Conservation (phyloP, 2,113 vertebrate genomes). For the Arvicanthis niloticus region DNA sequence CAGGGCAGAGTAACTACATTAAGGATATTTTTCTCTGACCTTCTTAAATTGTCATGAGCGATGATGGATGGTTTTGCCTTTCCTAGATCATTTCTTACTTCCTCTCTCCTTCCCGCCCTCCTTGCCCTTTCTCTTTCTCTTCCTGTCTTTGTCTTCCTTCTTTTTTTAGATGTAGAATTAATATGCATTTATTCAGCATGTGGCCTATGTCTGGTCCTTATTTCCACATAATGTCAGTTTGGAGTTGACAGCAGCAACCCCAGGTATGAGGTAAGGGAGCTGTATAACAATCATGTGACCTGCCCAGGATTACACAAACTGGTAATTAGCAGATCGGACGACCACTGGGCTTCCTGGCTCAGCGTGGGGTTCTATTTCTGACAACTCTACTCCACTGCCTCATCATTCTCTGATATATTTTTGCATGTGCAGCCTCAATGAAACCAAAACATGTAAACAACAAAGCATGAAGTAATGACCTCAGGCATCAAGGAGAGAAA, state of each 20-base stretch:
- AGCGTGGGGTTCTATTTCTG: not conserved
- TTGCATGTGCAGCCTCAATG: not conserved
- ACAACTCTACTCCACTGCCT: not conserved
- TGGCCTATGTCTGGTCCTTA: not conserved
- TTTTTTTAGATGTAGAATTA: conserved; percentile 39
- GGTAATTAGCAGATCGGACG: not conserved
- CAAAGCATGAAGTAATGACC: not conserved
- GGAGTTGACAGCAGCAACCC: not conserved
- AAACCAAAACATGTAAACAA: not conserved
- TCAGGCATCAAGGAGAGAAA: not conserved
- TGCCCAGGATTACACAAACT: not conserved
- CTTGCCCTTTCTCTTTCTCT: too few relatives aligned
- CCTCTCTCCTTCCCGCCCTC: too few relatives aligned
- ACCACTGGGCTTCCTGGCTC: not conserved
- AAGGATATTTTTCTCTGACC: not conserved
- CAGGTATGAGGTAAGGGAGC: conserved; percentile 28
- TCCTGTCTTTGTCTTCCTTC: not conserved
- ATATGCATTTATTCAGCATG: conserved; percentile 10
- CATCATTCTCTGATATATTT: conserved; percentile 8
- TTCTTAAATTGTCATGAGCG: not conserved
- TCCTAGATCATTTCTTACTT: not conserved
- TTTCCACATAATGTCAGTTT: not conserved
- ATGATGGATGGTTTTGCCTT: not conserved
- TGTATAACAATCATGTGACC: not conserved
- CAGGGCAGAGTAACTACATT: not conserved